Evolutionary conservation across 2,113 vertebrate species (phyloP).

Genomic region (Xenopus laevis): DNA sequence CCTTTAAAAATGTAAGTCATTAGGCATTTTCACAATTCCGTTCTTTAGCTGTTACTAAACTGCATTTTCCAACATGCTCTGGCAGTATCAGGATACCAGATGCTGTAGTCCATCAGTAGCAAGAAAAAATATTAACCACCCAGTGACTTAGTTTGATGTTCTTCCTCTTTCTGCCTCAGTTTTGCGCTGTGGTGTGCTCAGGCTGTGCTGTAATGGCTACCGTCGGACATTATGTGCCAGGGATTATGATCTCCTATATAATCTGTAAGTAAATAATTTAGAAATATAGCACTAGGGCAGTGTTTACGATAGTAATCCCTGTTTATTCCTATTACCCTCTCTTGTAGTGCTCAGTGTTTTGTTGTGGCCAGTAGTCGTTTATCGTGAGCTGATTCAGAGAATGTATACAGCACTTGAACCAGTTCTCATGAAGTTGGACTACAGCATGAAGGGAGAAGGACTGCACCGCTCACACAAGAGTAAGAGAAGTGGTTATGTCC

Average conservation of each 20-base stretch:
- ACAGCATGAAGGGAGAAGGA: conserved; percentile 95
- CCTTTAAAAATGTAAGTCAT: no score
- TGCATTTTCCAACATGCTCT: no score
- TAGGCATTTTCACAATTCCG: no score
- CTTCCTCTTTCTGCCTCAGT: conserved; percentile 68
- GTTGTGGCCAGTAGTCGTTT: conserved; percentile 94
- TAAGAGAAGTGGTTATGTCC: conserved; percentile 49
- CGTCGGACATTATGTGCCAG: conserved; percentile 93
- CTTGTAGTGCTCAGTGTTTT: conserved; percentile 86
- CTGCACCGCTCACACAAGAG: conserved; percentile 90
- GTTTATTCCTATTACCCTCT: background rate
- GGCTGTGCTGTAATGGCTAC: conserved; percentile 79
- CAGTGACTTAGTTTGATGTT: no score
- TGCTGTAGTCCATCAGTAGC: no score
- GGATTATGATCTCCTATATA: conserved; percentile 98
- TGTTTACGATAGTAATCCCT: background rate
- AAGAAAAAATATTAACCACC: no score
- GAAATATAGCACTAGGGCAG: background rate
- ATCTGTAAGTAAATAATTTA: conserved; percentile 75
- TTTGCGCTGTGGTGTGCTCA: conserved; percentile 85
- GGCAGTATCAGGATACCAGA: no score
- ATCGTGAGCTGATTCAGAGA: conserved; percentile 94
- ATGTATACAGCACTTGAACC: conserved; percentile 97
- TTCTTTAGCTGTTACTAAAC: no score
- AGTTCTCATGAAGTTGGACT: conserved; percentile 97